Conservation (phyloP, 2,797 vertebrate species). For the Schizothorax lantsangensis region DNA sequence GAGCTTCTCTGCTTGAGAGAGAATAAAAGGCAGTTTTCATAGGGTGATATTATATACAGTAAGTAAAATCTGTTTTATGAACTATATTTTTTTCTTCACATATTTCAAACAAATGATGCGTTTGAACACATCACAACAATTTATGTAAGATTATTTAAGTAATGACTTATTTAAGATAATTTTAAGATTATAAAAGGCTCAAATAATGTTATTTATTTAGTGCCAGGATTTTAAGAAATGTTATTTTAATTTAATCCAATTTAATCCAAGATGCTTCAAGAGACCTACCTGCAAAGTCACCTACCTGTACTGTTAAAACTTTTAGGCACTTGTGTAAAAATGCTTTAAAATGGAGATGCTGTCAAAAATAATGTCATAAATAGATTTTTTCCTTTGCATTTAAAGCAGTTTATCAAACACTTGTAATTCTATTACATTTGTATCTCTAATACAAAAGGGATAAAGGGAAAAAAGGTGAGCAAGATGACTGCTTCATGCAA, state of each 20-base stretch:
- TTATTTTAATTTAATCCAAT: neutral
- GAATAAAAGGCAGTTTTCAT: neutral
- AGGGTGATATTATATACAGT: neutral
- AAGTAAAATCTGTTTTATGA: neutral
- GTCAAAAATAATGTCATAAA: neutral
- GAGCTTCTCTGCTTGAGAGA: slow-evolving; percentile 18
- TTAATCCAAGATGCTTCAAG: neutral
- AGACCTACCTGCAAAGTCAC: neutral
- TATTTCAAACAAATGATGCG: neutral
- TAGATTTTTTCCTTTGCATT: no score
- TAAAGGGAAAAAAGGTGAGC: neutral
- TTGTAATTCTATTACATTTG: neutral
- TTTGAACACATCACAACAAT: neutral
- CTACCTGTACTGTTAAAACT: no score
- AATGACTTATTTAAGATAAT: neutral
- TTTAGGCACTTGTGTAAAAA: neutral
- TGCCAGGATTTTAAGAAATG: neutral
- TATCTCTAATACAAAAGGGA: neutral
- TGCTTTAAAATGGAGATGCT: neutral
- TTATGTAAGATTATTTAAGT: neutral
- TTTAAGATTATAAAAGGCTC: neutral
- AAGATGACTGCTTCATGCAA: neutral
- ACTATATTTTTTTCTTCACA: neutral
- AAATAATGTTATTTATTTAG: neutral
- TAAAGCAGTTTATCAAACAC: neutral